Conservation (phyloP, 2,113 vertebrate genomes). For the Numida meleagris region DNA sequence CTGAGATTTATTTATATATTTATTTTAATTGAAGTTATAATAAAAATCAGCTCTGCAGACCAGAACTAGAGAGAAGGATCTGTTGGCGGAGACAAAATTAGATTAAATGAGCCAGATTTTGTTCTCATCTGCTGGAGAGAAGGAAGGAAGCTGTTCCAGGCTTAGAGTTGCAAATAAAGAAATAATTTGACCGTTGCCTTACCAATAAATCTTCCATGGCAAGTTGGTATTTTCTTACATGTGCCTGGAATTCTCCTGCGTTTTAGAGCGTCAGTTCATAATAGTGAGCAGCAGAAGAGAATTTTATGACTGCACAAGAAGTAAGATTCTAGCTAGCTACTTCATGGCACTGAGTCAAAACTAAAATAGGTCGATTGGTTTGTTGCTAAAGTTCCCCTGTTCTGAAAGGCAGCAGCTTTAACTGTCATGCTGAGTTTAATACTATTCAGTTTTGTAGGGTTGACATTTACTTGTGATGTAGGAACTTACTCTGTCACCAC, state of each 20-base stretch:
- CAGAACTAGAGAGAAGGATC: constrained; percentile 58
- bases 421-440: constrained; percentile 10
- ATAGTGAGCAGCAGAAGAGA: background rate
- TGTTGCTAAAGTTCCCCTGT: constrained; percentile 6
- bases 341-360: background rate
- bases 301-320: background rate
- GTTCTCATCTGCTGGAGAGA: constrained; percentile 54
- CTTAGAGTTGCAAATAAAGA: background rate
- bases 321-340: background rate
- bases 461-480: constrained; percentile 7
- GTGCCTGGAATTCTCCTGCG: background rate
- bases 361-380: constrained; percentile 15
- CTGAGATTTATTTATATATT: background rate
- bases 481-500: constrained; percentile 1
- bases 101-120: constrained; percentile 64
- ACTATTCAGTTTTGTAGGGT: constrained; percentile 15
- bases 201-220: background rate
- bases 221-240: background rate
- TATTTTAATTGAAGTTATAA: constrained; percentile 17
- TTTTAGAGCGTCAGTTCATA: background rate
- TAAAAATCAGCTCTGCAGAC: constrained; percentile 50
- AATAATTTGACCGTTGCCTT: constrained; percentile 3
- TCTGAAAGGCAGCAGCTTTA: constrained; percentile 21
- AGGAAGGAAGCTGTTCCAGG: constrained; percentile 51
- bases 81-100: constrained; percentile 64